Evolutionary conservation across 2,797 vertebrate genomes (phyloP), one percentile per base, ranked within the genome.

Genomic region (Masticophis lateralis): DNA sequence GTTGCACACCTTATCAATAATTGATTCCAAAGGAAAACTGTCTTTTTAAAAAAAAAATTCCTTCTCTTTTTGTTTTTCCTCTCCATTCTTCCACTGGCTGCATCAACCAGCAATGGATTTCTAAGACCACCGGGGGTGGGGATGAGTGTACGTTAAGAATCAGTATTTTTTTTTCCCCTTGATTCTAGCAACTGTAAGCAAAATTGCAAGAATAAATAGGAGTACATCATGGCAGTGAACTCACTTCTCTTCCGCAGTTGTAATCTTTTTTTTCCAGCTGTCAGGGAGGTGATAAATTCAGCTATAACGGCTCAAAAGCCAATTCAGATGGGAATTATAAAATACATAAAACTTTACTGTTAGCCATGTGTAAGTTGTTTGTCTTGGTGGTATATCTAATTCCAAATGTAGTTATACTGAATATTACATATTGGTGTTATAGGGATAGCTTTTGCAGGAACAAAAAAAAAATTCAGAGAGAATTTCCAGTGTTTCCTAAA

Each of bases 211-310:
- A 86, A 93, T 53, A 93, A 93, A 95, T 18, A 51, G 56, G 90
- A 93, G 94, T 83, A 9, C 37, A 91, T 89, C 57, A 88, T 55
- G 16, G 32, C 69, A n/a, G 37, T 87, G 86, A 92, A 93, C 7
- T 32, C 59, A 57, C 88, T 86, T 90, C 57, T 61, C 88, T 86
- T 88, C 90, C 5, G 63, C 91, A 93, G 86, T 16, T 93, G 18
- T 87, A 93, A 94, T 91, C 14, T 94, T 94, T 94, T 32, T 87
- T 32, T 87, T 89, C 91, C 57, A 61, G 63, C 37, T 92, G 63
- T 92, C 91, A 63, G 83, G 32, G 69, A 88, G 74, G 16, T 47
- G 83, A 92, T 61, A 88, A 91, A 92, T 92, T 91, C 92, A 91
- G 28, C 28, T 69, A n/a, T 88, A 53, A 90, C 25, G 28, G 51